A percentile compares a stretch with the other conserved stretches of the same genome.
Evolutionary conservation across 2,888 invertebrate species (phyloP).

Genomic region (Cheilosia variabilis): DNA sequence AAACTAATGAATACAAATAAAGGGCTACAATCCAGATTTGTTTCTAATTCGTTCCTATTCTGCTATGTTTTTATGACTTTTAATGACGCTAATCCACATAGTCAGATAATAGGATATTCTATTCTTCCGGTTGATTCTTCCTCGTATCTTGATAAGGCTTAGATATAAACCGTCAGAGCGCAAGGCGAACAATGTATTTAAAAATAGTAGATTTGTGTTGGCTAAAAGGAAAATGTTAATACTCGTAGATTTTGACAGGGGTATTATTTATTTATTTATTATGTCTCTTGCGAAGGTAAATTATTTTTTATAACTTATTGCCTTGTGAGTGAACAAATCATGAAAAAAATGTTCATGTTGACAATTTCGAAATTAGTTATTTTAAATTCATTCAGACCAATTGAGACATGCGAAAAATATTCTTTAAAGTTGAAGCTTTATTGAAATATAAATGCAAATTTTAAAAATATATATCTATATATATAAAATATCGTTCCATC

Average conservation of each 20-base stretch:
- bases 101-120: slow-evolving; percentile 32
- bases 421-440: no score
- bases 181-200: not conserved
- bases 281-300: no score
- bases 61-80: slow-evolving; percentile 28
- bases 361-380: no score
- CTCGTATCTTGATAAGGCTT: slow-evolving; percentile 23
- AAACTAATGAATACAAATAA: slow-evolving; percentile 12
- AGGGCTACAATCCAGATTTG: slow-evolving; percentile 17
- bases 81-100: slow-evolving; percentile 26
- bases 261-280: not conserved
- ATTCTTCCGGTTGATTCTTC: slow-evolving; percentile 4
- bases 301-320: no score
- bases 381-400: no score
- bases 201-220: not conserved
- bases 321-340: no score
- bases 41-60: slow-evolving; percentile 21
- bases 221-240: not conserved
- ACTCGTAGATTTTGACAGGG: not conserved
- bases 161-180: slow-evolving; percentile 35
- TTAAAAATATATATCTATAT: no score
- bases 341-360: no score
- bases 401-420: no score
- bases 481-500: no score
- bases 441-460: no score